A percentile compares a stretch with the other conserved stretches of the same genome.
Conservation (phyloP, 2,888 invertebrate species). For the Papilio protenor region DNA sequence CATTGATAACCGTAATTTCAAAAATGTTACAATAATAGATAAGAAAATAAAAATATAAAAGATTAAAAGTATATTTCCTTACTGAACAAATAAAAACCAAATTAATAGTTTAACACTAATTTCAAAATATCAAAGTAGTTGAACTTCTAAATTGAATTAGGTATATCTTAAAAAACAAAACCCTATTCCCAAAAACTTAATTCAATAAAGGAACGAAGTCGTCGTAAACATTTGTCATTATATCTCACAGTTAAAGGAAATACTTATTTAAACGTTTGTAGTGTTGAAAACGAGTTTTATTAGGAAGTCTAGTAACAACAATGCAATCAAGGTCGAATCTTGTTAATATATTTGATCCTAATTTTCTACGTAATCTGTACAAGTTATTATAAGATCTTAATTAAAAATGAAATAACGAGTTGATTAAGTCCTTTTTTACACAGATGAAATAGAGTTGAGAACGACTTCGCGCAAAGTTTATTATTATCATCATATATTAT, state of each 20-base stretch:
- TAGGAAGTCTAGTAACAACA: slow-evolving; percentile 27
- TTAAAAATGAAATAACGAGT: background rate
- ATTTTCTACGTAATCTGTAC: background rate
- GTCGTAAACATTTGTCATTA: background rate
- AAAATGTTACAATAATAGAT: background rate
- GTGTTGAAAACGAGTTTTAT: background rate
- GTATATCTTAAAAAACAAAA: no score
- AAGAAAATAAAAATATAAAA: background rate
- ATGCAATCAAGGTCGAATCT: slow-evolving; percentile 16
- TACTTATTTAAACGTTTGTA: background rate
- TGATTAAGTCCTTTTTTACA: background rate
- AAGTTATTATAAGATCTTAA: background rate
- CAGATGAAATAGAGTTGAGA: no score
- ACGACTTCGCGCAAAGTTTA: no score
- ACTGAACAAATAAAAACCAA: no score
- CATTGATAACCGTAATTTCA: background rate
- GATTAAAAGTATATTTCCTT: background rate
- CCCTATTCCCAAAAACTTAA: no score
- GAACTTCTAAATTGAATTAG: no score
- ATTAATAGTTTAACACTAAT: no score
- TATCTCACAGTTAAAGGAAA: background rate
- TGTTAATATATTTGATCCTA: background rate
- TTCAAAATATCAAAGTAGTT: no score
- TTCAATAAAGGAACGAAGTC: background rate
- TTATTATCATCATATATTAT: no score